Base-by-base conservation (phyloP, 2,888 invertebrate species). In the Oscheius myriophilus region DNA sequence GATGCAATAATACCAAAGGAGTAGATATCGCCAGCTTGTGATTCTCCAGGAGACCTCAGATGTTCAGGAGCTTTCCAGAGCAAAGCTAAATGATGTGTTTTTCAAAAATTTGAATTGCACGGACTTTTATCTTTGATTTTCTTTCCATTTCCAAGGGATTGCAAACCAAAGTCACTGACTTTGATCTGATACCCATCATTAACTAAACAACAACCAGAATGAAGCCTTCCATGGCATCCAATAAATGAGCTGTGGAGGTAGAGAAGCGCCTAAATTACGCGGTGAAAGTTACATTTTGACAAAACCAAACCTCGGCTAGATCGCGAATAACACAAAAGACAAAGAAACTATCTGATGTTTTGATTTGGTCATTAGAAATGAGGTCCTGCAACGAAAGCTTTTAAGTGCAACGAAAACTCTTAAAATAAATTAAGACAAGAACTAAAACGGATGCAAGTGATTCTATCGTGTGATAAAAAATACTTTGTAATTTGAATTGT, bases 11-110 rank as follows among this genome's bases (percentile, higher is more conserved):
- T 81, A 12, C 80, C 81, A 67, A 84, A 81, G 16, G 81, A 80
- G 70, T 81, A 84, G 18, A 85, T 72, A 63, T 84, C 84, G 14
- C 81, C 84, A 21, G 80, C 68, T 66, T 73, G 70, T 2, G 79
- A 79, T 11, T 70, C 68, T 49, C 70, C 63, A 12, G 72, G 72
- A 41, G 72, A 71, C 11, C 69, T 70, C 1, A 83, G 68, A 25
- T 80, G 73, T 69, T 84, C 84, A 6, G 84, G 84, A 1, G 84
- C 81, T 46, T 70, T 73, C 84, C 84, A 84, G n/a, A 84, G 57
- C 12, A 69, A 42, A 3, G 54, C 69, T 67, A 45, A 59, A 21
- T 18, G 7, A 26, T 23, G 33, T 9, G 33, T 9, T 9, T 9
- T 33, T 33, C 33, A 25, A 26, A 18, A 7, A 7, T 25, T 25